A percentile compares a stretch with the other conserved stretches of the same genome.
Evolutionary conservation across 2,797 vertebrate species (phyloP).

Genomic region (Rhinichthys osculus): DNA sequence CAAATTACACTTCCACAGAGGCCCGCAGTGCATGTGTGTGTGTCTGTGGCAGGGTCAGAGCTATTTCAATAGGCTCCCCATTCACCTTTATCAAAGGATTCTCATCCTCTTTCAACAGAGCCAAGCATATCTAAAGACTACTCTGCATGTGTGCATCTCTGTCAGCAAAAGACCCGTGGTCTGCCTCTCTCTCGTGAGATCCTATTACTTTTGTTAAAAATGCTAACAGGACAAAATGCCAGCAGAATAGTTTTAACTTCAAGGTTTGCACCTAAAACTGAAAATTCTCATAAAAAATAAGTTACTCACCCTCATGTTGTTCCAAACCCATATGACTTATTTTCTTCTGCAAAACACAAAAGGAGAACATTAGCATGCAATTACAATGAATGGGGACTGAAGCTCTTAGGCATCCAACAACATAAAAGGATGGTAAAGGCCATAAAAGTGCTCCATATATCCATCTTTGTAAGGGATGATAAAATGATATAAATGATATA

Average conservation of each 20-base stretch:
- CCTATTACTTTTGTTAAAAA: slow-evolving; percentile 24
- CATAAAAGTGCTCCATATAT: not conserved
- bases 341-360: slow-evolving; percentile 23
- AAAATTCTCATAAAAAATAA: not conserved
- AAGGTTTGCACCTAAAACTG: not conserved
- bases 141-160: slow-evolving; percentile 20
- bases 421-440: not conserved
- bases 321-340: not conserved
- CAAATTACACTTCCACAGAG: slow-evolving; percentile 23
- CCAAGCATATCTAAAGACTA: slow-evolving; percentile 23
- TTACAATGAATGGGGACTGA: not conserved
- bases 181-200: not conserved
- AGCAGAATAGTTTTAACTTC: slow-evolving; percentile 1
- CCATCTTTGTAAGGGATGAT: slow-evolving; percentile 17
- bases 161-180: slow-evolving; percentile 18
- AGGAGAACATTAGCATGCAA: slow-evolving; percentile 3
- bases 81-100: slow-evolving; percentile 41
- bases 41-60: slow-evolving; percentile 21
- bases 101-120: slow-evolving; percentile 35
- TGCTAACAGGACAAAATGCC: not conserved
- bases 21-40: not conserved
- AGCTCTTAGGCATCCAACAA: not conserved
- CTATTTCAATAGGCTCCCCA: slow-evolving; percentile 23
- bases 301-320: not conserved
- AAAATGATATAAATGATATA: slow-evolving; percentile 34